Evolutionary conservation across 2,797 vertebrate genomes (phyloP), one percentile per base, ranked within the genome.

Genomic region (Chaetophractus vellerosus): DNA sequence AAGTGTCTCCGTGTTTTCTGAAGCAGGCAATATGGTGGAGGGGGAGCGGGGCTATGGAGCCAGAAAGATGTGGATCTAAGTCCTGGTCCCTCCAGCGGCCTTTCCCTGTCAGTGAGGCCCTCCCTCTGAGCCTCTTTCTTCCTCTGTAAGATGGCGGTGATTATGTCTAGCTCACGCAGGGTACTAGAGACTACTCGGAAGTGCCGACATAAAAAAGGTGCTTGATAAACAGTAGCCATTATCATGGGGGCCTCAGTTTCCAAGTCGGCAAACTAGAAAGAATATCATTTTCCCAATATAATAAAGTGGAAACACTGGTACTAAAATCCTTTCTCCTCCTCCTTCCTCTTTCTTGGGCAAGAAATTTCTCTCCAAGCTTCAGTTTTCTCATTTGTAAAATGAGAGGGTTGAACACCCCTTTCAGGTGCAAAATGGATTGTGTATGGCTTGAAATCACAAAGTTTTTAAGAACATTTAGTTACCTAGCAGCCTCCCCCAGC

Each of bases 51-150:
- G 45, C 50, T 8, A 0, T 10, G 41, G 41, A 6, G 59, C 38
- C 63, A 50, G 55, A 52, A 26, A 21, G 69, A 8, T 33, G 7
- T 21, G 57, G 33, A 23, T 26, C 4, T 12, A 0, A 16, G 28
- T 1, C 55, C 24, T 7, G n/a, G 8, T 23, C 55, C 12, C 26
- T 45, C 45, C 45, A 45, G 15, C 8, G 9, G 66, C 9, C 36
- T 18, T 38, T 61, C 57, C 0, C n/a, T 0, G 19, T 1, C 0
- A 3, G 2, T 0, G 0, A 2, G 26, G 12, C 26, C 41, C 6
- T 0, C 84, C 45, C 11, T 4, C 45, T 15, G 82, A n/a, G 63
- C 24, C 76, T 12, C 0, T 0, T 9, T 52, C 52, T 38, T 81
- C 87, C 71, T 63, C 74, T 36, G 45, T 26, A 18, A 92, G 63